These are phyloP conservation scores for Corythornis vintsioides DNA, from an alignment of 2,113 vertebrate genomes.

Conservation along the genomic window DNA sequence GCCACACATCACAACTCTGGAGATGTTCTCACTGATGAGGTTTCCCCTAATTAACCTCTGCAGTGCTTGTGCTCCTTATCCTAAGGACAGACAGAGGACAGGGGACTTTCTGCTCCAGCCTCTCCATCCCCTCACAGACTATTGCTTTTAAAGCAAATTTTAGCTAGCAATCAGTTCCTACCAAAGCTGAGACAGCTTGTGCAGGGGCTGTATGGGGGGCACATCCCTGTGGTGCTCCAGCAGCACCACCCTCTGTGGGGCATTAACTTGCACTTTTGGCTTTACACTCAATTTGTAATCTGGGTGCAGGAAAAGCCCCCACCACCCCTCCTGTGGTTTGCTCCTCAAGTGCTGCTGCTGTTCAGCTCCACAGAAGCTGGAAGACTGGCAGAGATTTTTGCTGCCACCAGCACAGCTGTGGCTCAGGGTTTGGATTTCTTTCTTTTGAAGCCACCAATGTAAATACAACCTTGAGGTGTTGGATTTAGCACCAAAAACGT, in stretches of 20 bases:
- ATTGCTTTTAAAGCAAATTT: not conserved
- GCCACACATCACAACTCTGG: not conserved
- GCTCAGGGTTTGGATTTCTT: not conserved
- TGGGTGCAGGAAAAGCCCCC: not conserved
- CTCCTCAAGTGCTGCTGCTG: not conserved
- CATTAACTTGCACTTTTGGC: not conserved
- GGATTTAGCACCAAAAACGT: not conserved
- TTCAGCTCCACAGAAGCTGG: not conserved
- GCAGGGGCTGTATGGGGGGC: accelerated
- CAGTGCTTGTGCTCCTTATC: not conserved
- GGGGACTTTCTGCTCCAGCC: not conserved
- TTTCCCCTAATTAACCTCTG: not conserved
- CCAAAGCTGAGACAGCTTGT: not conserved
- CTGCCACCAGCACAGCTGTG: not conserved
- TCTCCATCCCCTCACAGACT: not conserved
- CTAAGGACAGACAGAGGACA: not conserved
- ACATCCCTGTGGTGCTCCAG: accelerated
- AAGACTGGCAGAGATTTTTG: not conserved
- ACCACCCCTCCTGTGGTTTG: not conserved
- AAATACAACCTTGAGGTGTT: not conserved
- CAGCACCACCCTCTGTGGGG: not conserved
- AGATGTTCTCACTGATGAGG: not conserved
- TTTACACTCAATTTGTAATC: not conserved
- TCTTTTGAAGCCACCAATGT: not conserved
- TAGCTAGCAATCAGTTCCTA: not conserved